Conservation (phyloP, 2,113 vertebrate species). For the Cyphomyrus plagiostoma region DNA sequence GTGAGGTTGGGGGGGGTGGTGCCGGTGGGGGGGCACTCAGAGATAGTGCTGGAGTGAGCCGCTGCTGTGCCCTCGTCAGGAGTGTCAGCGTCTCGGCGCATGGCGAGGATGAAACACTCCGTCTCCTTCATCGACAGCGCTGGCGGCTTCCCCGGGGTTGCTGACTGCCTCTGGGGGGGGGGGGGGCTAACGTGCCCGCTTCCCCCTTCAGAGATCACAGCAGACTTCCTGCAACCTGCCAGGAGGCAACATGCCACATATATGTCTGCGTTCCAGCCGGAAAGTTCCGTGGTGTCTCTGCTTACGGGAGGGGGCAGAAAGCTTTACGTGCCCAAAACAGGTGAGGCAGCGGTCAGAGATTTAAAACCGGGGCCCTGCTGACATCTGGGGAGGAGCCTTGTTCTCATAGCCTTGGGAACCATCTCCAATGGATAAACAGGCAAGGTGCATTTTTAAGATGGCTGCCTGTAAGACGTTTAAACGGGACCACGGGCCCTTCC, state of each 20-base stretch:
- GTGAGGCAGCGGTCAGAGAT: neutral
- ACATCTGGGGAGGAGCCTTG: neutral
- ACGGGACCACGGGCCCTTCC: neutral
- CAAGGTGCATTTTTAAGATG: neutral
- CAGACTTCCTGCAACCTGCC: neutral
- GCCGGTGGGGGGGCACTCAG: neutral
- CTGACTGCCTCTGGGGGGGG: neutral
- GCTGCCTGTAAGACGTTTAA: neutral
- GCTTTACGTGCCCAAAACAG: neutral
- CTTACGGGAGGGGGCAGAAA: neutral
- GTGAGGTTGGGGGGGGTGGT: neutral
- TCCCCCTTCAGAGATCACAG: slow-evolving; percentile 3
- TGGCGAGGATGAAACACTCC: neutral
- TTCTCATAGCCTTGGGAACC: neutral
- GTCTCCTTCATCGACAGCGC: neutral
- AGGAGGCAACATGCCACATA: neutral
- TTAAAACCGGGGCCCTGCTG: neutral
- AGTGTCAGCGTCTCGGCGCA: neutral
- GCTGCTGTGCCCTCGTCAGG: neutral
- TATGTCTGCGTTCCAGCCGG: neutral
- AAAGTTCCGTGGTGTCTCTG: neutral
- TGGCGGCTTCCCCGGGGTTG: neutral
- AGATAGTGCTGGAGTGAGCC: neutral
- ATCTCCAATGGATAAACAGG: neutral
- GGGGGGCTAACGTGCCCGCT: neutral